A percentile compares a stretch with the other conserved stretches of the same genome.
Conservation (phyloP, 2,113 vertebrate species). For the Carassius auratus region DNA sequence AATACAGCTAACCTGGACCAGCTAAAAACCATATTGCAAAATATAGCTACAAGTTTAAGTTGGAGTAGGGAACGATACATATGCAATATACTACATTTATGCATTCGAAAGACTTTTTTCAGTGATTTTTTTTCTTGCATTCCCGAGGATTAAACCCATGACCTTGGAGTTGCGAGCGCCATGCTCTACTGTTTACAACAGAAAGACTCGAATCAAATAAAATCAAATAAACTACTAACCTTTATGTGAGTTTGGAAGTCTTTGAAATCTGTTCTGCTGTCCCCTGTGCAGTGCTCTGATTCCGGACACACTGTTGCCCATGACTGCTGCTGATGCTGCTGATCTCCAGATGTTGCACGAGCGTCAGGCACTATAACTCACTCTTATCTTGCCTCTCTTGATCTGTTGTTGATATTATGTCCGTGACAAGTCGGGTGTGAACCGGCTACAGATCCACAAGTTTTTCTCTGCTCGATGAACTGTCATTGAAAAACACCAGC, state of each 20-base stretch:
- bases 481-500: slow-evolving; percentile 15
- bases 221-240: slow-evolving; percentile 57
- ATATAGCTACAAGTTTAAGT: too few relatives aligned
- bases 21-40: too few relatives aligned
- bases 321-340: slow-evolving; percentile 46
- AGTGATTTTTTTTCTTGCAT: background rate
- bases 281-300: slow-evolving; percentile 67
- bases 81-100: background rate
- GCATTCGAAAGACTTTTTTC: background rate
- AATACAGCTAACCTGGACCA: too few relatives aligned
- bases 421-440: background rate
- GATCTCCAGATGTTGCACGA: slow-evolving; percentile 41
- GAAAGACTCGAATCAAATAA: too few relatives aligned
- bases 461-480: background rate
- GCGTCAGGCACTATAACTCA: slow-evolving; percentile 17
- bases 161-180: too few relatives aligned
- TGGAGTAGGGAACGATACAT: too few relatives aligned
- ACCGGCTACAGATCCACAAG: background rate
- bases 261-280: slow-evolving; percentile 67
- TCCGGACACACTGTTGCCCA: slow-evolving; percentile 70
- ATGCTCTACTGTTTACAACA: too few relatives aligned
- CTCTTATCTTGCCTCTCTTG: background rate
- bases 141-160: too few relatives aligned
- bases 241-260: slow-evolving; percentile 68
- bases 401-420: background rate